These are phyloP conservation scores for Riparia riparia DNA, from an alignment of 2,113 vertebrate species.

Conservation along the genomic window DNA sequence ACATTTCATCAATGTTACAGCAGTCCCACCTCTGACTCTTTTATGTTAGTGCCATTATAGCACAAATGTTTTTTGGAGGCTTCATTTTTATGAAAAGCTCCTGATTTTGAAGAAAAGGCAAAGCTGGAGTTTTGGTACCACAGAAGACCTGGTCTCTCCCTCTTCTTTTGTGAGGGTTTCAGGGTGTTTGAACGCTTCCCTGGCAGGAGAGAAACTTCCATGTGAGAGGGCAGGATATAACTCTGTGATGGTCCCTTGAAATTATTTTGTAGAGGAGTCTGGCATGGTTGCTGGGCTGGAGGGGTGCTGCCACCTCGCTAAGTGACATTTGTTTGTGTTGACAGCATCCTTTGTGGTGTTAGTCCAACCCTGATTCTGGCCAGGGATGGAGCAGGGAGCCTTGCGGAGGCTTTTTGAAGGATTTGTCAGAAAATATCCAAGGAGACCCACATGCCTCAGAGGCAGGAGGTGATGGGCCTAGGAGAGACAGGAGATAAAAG, in stretches of 20 bases:
- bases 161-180: background rate
- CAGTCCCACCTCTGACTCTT: background rate
- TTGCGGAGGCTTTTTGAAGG: background rate
- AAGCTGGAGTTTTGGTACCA: background rate
- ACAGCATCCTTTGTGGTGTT: background rate
- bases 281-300: too few species aligned
- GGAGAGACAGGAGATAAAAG: background rate
- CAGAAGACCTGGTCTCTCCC: background rate
- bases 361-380: background rate
- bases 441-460: rapidly evolving
- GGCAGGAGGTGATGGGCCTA: background rate
- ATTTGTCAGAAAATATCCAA: background rate
- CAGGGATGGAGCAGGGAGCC: background rate
- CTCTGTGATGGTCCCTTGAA: background rate
- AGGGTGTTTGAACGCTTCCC: background rate
- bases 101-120: background rate
- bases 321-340: background rate
- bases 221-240: background rate
- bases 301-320: background rate
- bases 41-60: background rate
- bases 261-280: background rate
- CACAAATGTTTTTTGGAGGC: background rate
- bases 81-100: background rate
- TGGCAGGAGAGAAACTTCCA: background rate
- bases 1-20: background rate